phyloP scores from a whole-genome alignment of 2,888 invertebrate genomes.

The Ichneumoninae sp. region DNA sequence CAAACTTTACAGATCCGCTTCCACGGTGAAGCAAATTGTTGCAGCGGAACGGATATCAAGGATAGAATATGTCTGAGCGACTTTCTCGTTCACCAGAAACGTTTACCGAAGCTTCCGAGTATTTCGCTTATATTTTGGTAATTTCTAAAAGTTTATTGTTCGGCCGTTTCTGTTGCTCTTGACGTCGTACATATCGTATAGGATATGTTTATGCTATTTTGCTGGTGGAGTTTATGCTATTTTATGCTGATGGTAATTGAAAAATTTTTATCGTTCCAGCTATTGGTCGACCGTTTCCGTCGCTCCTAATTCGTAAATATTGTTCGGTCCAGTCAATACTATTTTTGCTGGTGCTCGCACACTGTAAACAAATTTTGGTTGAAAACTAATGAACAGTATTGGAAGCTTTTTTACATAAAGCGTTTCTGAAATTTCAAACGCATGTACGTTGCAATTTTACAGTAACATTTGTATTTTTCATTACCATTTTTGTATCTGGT shows the following conservation, averaged over 20 bases:
- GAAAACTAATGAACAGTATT: too few species aligned
- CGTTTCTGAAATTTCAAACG: too few species aligned
- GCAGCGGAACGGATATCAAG: not conserved
- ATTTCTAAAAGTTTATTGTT: not conserved
- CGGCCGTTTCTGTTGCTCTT: not conserved
- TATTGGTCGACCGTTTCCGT: too few species aligned
- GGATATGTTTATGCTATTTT: not conserved
- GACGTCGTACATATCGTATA: too few species aligned
- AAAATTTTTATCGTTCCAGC: too few species aligned
- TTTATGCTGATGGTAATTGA: not conserved
- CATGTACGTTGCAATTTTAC: too few species aligned
- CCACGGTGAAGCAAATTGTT: not conserved
- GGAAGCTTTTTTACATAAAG: too few species aligned
- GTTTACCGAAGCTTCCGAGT: not conserved
- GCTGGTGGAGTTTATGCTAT: not conserved
- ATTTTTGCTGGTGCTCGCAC: not conserved
- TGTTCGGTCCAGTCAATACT: not conserved
- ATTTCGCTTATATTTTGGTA: not conserved
- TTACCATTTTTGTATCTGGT: too few species aligned
- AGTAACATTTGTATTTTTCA: too few species aligned
- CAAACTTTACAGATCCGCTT: not conserved
- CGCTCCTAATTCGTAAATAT: too few species aligned
- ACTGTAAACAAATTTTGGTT: too few species aligned
- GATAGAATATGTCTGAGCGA: not conserved
- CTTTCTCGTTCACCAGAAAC: not conserved